phyloP scores from a whole-genome alignment of 2,113 vertebrate genomes.

The Myotis brandtii region DNA sequence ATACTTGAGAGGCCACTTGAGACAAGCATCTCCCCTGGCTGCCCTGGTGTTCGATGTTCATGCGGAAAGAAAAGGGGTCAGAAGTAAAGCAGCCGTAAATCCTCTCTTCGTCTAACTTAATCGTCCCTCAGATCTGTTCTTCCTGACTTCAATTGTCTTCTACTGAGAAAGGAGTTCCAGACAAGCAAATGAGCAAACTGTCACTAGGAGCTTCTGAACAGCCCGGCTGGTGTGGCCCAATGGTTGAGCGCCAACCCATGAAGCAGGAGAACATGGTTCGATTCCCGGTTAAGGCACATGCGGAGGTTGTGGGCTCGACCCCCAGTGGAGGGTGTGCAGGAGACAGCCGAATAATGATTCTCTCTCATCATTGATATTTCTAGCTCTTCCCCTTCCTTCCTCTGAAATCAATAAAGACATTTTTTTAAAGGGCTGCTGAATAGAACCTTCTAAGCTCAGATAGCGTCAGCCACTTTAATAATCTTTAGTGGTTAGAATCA shows the following conservation, averaged over 20 bases:
- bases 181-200: neutral
- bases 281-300: too few relatives aligned
- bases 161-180: neutral
- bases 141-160: neutral
- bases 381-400: too few relatives aligned
- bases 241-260: too few relatives aligned
- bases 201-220: neutral
- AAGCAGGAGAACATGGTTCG: too few relatives aligned
- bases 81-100: neutral
- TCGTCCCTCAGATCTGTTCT: neutral
- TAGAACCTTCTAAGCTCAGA: neutral
- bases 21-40: neutral
- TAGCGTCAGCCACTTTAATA: neutral
- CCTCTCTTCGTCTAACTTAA: neutral
- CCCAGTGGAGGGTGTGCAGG: too few relatives aligned
- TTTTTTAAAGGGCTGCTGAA: too few relatives aligned
- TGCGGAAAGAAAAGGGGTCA: neutral
- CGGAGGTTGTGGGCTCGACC: too few relatives aligned
- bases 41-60: neutral
- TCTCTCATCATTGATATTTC: too few relatives aligned
- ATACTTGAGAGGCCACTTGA: neutral
- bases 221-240: too few relatives aligned
- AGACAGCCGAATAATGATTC: too few relatives aligned
- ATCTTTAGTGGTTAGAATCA: neutral
- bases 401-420: too few relatives aligned